Evolutionary conservation across 2,113 vertebrate genomes (phyloP).

Genomic region (Odobenus rosmarus): DNA sequence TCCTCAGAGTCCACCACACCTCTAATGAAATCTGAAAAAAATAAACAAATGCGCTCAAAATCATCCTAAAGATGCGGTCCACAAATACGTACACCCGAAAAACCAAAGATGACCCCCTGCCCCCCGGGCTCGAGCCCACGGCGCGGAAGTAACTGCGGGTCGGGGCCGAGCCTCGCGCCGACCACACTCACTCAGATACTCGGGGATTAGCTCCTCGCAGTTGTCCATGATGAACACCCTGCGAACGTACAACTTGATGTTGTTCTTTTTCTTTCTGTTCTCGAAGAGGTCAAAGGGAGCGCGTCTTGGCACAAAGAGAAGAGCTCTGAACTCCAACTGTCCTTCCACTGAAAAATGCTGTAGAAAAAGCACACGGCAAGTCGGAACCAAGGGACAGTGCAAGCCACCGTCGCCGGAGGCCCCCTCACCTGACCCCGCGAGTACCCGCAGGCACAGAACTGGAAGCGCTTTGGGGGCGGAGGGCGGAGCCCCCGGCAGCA

Average conservation of each 20-base stretch:
- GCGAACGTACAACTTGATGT: conserved; percentile 96
- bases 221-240: conserved; percentile 99
- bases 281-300: conserved; percentile 97
- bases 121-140: fast-evolving
- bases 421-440: fast-evolving
- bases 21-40: conserved; percentile 91
- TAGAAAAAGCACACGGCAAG: fast-evolving
- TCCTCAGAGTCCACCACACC: conserved; percentile 99
- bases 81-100: fast-evolving
- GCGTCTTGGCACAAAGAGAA: conserved; percentile 95
- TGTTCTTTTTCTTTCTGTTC: conserved; percentile 97
- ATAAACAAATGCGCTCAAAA: neutral
- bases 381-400: fast-evolving
- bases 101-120: fast-evolving
- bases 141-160: fast-evolving
- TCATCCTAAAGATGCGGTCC: fast-evolving
- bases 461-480: fast-evolving
- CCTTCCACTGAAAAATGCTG: conserved; percentile 99
- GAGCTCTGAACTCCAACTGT: conserved; percentile 95
- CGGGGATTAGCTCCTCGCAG: conserved; percentile 96
- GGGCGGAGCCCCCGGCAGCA: neutral
- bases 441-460: fast-evolving
- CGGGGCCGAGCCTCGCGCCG: fast-evolving
- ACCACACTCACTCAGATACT: conserved; percentile 94
- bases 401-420: neutral